phyloP scores from a whole-genome alignment of 2,113 vertebrate genomes.

The Seriola quinqueradiata region DNA sequence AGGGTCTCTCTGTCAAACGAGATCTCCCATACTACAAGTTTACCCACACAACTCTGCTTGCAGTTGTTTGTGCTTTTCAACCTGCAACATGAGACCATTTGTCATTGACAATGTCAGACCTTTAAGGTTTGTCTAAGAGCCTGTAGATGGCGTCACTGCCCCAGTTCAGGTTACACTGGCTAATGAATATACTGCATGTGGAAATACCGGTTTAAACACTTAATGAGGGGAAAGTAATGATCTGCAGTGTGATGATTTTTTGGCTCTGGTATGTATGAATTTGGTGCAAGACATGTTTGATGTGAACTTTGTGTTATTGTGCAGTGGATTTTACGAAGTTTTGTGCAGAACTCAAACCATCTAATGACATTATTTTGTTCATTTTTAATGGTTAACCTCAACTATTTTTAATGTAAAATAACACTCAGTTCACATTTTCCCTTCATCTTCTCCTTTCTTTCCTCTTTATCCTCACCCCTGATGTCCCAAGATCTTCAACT shows the following conservation, averaged over 20 bases:
- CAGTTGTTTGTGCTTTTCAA: slow-evolving; percentile 19
- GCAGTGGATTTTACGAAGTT: neutral
- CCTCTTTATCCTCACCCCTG: neutral
- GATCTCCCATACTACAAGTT: neutral
- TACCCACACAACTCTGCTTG: neutral
- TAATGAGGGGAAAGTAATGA: slow-evolving; percentile 37
- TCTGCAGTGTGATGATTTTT: slow-evolving; percentile 10
- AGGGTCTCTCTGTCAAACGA: slow-evolving; percentile 3
- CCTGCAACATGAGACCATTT: slow-evolving; percentile 41
- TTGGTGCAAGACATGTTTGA: slow-evolving; percentile 17
- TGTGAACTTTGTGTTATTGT: neutral
- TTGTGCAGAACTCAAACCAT: slow-evolving; percentile 2
- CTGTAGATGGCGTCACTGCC: slow-evolving; percentile 74
- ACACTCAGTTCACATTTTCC: neutral
- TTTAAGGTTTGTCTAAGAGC: slow-evolving; percentile 26
- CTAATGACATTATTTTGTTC: neutral
- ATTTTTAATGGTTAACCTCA: neutral
- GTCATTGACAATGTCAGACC: neutral
- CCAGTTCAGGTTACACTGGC: slow-evolving; percentile 44
- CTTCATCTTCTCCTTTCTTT: no score
- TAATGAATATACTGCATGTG: slow-evolving; percentile 40
- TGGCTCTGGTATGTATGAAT: slow-evolving; percentile 1
- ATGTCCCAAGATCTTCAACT: neutral
- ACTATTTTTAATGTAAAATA: neutral
- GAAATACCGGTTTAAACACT: slow-evolving; percentile 69